Percentiles rank a stretch among this genome's conserved stretches.
Evolutionary conservation across 2,888 invertebrate genomes (phyloP).

Genomic region (Drosophila tripunctata): DNA sequence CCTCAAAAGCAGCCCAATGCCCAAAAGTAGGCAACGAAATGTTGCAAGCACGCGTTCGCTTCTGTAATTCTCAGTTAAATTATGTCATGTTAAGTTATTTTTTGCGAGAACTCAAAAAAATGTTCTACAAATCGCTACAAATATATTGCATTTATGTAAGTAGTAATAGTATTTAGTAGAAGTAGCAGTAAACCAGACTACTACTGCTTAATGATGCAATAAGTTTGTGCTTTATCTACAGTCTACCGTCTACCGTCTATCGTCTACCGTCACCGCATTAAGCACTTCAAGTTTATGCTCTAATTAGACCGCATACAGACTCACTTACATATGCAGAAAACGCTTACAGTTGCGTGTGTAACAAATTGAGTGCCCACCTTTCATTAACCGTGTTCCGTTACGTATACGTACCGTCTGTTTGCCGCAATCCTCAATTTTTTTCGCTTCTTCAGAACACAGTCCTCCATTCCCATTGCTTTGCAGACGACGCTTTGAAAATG

Average conservation of each 20-base stretch:
- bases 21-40: constrained; percentile 33
- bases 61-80: neutral
- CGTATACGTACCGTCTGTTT: constrained; percentile 24
- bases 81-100: constrained; percentile 2
- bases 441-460: neutral
- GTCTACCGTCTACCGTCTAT: neutral
- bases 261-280: neutral
- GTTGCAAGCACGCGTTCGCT: neutral
- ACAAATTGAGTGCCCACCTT: constrained; percentile 64
- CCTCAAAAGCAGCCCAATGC: neutral
- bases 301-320: constrained; percentile 57
- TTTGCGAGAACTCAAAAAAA: neutral
- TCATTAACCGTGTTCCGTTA: constrained; percentile 40
- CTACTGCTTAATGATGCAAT: constrained; percentile 30
- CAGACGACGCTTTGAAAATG: constrained; percentile 27
- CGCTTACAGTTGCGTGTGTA: constrained; percentile 33
- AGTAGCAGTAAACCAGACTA: neutral
- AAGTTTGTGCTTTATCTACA: constrained; percentile 33
- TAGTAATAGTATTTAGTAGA: too few species aligned
- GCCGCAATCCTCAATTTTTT: constrained; percentile 7
- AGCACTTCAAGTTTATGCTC: constrained; percentile 44
- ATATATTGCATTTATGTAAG: constrained; percentile 12
- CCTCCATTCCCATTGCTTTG: neutral
- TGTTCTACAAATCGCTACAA: neutral
- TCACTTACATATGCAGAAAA: constrained; percentile 11